A percentile compares a stretch with the other conserved stretches of the same genome.
These are phyloP conservation scores for Cnemophilus loriae DNA, from an alignment of 2,113 vertebrate genomes.

Conservation along the genomic window DNA sequence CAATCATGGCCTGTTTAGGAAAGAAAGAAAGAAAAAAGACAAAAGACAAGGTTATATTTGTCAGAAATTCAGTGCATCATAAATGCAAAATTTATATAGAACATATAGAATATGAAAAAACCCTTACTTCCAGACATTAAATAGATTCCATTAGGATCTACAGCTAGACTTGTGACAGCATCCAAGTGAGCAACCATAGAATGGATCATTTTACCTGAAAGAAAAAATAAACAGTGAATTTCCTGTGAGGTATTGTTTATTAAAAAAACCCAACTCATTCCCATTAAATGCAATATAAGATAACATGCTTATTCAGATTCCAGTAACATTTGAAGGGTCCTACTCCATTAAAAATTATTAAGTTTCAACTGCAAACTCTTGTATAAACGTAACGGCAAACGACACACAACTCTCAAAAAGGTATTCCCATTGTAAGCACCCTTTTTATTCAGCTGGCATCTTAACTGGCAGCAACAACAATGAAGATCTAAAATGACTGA, in stretches of 20 bases:
- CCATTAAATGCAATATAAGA: not conserved
- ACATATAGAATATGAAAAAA: not conserved
- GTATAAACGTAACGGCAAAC: not conserved
- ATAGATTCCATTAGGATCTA: conserved; percentile 99
- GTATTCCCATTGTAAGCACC: not conserved
- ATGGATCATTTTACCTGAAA: conserved; percentile 94
- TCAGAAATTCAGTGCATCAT: not conserved
- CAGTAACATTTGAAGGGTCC: not conserved
- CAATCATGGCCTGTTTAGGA: conserved; percentile 91
- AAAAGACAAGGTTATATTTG: not conserved
- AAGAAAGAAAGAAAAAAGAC: not conserved
- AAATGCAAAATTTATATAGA: not conserved
- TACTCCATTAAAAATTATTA: not conserved
- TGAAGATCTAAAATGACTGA: not conserved
- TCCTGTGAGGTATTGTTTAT: not conserved
- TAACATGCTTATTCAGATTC: not conserved
- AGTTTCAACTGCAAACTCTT: not conserved
- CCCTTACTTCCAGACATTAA: conserved; percentile 98
- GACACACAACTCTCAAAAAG: not conserved
- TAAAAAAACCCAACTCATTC: not conserved
- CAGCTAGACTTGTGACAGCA: conserved; percentile 96
- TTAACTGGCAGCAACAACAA: not conserved
- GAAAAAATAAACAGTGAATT: conserved; percentile 33
- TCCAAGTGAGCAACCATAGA: conserved; percentile 99
- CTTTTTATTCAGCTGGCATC: not conserved